Conservation (phyloP, 2,113 vertebrate genomes). For the Haemorhous mexicanus region DNA sequence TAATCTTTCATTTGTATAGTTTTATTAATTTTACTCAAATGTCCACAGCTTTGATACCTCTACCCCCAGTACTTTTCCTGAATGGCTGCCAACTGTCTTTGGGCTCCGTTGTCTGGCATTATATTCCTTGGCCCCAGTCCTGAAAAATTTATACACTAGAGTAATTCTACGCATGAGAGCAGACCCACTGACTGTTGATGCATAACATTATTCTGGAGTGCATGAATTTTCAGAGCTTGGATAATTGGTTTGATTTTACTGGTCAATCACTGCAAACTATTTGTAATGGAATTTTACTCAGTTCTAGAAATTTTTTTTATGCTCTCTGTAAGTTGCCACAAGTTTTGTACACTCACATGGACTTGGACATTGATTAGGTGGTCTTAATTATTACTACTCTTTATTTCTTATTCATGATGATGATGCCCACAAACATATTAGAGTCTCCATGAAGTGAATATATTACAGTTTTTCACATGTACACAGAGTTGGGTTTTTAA, state of each 20-base stretch:
- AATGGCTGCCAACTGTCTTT: not conserved
- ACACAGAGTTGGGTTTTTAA: not conserved
- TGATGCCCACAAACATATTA: not conserved
- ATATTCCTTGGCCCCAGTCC: not conserved
- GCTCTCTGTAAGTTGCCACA: not conserved
- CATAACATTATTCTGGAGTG: not conserved
- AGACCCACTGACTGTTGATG: not conserved
- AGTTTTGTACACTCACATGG: not conserved
- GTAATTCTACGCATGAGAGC: conserved; percentile 29
- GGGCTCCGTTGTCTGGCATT: not conserved
- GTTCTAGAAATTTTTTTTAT: not conserved
- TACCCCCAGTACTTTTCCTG: not conserved
- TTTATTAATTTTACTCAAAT: conserved; percentile 6
- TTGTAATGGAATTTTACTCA: not conserved
- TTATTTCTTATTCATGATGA: not conserved
- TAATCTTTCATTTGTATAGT: not conserved
- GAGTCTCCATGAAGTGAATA: not conserved
- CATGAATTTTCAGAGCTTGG: not conserved
- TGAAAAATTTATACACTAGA: conserved; percentile 35
- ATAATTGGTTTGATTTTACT: conserved; percentile 23
- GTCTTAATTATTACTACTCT: not conserved
- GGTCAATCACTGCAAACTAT: not conserved
- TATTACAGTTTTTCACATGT: not conserved
- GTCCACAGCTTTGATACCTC: not conserved
- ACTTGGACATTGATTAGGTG: not conserved